phyloP scores from a whole-genome alignment of 2,797 vertebrate species.

The Acrossocheilus wenchowensis region DNA sequence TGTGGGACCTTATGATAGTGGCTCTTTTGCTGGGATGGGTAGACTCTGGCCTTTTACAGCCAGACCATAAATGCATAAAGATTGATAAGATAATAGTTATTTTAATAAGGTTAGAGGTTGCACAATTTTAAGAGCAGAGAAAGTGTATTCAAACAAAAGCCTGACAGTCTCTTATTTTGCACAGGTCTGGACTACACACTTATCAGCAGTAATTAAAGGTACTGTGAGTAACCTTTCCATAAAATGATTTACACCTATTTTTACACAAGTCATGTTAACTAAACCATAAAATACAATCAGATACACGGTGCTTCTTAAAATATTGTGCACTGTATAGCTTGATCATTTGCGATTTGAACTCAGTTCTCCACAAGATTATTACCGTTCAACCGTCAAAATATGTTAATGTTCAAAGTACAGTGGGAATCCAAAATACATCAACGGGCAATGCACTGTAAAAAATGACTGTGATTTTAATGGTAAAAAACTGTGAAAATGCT shows the following conservation, averaged over 20 bases:
- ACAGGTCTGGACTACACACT: neutral
- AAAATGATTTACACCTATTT: neutral
- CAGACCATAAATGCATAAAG: neutral
- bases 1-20: neutral
- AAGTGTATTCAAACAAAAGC: neutral
- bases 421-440: neutral
- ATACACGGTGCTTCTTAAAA: neutral
- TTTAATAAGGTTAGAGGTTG: neutral
- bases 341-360: neutral
- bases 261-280: neutral
- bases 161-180: neutral
- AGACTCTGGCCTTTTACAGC: constrained; percentile 10
- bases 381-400: neutral
- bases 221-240: neutral
- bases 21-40: neutral
- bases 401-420: neutral
- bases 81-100: neutral
- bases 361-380: neutral
- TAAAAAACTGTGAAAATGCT: no score
- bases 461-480: no score
- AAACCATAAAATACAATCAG: neutral
- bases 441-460: neutral
- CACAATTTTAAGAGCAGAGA: neutral
- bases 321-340: neutral
- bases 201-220: constrained; percentile 5